Evolutionary conservation across 2,797 vertebrate genomes (phyloP).

Genomic region (Bovichtus diacanthus): DNA sequence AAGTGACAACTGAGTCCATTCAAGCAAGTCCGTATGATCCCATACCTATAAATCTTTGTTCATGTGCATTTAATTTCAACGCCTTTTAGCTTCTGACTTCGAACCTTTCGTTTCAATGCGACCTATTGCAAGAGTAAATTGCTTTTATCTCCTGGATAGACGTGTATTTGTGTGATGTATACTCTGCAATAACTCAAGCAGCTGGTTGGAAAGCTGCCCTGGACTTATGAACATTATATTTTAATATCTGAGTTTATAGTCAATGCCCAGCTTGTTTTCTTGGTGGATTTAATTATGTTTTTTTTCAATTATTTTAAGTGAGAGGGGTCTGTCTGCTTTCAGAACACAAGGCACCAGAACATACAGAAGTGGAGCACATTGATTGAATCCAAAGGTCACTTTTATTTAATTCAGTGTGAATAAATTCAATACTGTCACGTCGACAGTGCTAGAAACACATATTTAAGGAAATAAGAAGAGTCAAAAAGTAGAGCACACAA

Average conservation of each 20-base stretch:
- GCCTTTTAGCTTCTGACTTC: conserved; percentile 17
- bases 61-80: conserved; percentile 33
- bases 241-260: conserved; percentile 5
- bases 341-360: neutral
- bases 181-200: conserved; percentile 10
- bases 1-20: conserved; percentile 54
- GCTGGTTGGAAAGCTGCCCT: conserved; percentile 27
- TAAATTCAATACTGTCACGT: conserved; percentile 56
- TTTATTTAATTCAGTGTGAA: conserved; percentile 81
- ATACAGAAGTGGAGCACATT: neutral
- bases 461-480: conserved; percentile 43
- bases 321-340: neutral
- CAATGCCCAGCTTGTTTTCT: neutral
- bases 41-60: conserved; percentile 33
- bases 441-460: conserved; percentile 44
- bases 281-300: neutral
- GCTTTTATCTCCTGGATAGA: conserved; percentile 41
- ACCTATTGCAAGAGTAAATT: conserved; percentile 25
- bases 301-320: neutral
- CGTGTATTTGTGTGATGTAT: conserved; percentile 32
- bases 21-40: conserved; percentile 35
- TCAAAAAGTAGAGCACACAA: conserved; percentile 43
- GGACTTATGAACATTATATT: conserved; percentile 13
- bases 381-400: conserved; percentile 80
- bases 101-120: conserved; percentile 42